These are phyloP conservation scores for Porites australiensis DNA, from an alignment of 64 coral and sea anemone genomes.

Conservation along the genomic window DNA sequence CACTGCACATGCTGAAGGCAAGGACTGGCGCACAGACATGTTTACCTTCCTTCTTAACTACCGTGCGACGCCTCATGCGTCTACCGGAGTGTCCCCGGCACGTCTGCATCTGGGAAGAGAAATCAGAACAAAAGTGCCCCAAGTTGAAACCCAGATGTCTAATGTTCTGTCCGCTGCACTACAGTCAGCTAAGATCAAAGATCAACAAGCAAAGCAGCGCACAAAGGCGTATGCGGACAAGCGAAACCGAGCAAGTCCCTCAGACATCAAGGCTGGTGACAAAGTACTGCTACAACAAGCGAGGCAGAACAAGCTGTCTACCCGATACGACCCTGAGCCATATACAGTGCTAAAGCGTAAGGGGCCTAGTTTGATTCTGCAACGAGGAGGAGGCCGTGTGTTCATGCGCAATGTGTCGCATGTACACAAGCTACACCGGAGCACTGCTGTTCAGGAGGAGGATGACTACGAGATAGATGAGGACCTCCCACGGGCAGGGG, in stretches of 20 bases:
- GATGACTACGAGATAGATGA: constrained; percentile 43
- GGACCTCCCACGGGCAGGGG: neutral
- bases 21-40: constrained; percentile 30
- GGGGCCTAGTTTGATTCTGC: constrained; percentile 34
- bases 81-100: constrained; percentile 33
- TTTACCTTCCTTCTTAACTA: constrained; percentile 57
- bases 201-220: constrained; percentile 7
- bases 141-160: constrained; percentile 25
- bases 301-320: constrained; percentile 43
- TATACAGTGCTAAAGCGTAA: constrained; percentile 29
- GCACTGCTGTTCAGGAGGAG: neutral
- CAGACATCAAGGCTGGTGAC: constrained; percentile 36
- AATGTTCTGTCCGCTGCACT: no score
- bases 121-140: constrained; percentile 59
- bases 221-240: constrained; percentile 52
- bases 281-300: constrained; percentile 30
- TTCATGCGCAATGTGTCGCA: constrained; percentile 59
- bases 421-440: constrained; percentile 43
- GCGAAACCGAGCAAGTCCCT: constrained; percentile 37
- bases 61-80: constrained; percentile 25
- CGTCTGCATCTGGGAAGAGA: constrained; percentile 37
- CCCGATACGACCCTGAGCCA: constrained; percentile 20
- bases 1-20: constrained; percentile 53
- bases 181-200: neutral
- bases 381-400: constrained; percentile 2